These are phyloP conservation scores for Clunio marinus DNA, from an alignment of 2,888 invertebrate genomes.

Conservation along the genomic window DNA sequence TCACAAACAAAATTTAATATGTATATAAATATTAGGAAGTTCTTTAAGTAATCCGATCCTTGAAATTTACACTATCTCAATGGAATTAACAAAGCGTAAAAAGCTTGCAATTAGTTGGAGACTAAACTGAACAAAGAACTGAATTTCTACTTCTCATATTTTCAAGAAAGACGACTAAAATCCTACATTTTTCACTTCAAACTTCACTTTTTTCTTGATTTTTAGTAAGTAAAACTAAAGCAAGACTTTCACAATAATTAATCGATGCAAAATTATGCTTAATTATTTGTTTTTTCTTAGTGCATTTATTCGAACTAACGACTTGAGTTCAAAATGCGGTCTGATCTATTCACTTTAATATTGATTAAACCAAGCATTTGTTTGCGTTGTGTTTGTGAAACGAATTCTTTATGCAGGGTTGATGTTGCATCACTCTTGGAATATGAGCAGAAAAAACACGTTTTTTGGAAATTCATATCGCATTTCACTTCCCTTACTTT, in stretches of 20 bases:
- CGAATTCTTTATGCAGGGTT: background rate
- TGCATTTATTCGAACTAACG: background rate
- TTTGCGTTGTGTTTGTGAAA: background rate
- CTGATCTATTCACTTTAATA: background rate
- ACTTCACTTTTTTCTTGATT: too few relatives aligned
- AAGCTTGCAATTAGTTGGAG: too few relatives aligned
- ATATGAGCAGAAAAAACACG: background rate
- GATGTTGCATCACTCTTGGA: background rate
- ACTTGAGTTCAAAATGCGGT: background rate
- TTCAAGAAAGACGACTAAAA: background rate
- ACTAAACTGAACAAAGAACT: too few relatives aligned
- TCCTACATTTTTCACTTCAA: background rate
- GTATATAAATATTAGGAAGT: too few relatives aligned
- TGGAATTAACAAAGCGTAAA: too few relatives aligned
- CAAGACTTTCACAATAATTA: too few relatives aligned
- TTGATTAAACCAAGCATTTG: background rate
- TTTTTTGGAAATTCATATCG: background rate
- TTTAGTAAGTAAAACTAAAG: too few relatives aligned
- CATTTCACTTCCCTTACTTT: background rate
- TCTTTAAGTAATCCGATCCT: too few relatives aligned
- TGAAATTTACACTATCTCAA: too few relatives aligned
- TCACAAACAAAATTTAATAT: background rate
- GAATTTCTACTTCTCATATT: background rate
- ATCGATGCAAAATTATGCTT: background rate
- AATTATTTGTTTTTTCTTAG: background rate